Evolutionary conservation across 1,140 invertebrate species (phyloP).

Genomic region (Zaprionus kolodkinae): DNA sequence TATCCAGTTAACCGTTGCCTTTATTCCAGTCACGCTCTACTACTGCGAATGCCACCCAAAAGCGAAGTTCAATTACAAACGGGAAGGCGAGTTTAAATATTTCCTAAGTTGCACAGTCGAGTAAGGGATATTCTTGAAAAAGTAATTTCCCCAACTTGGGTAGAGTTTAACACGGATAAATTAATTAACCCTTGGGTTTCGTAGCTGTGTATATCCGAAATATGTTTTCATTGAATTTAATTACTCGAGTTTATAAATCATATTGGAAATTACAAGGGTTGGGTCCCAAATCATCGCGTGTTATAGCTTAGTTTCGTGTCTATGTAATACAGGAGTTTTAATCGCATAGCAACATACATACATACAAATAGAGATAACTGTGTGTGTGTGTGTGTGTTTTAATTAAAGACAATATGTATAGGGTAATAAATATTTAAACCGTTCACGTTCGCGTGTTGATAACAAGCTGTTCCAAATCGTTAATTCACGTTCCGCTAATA

Average conservation of each 20-base stretch:
- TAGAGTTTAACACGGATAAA: no score
- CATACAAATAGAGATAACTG: not conserved
- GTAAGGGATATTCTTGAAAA: not conserved
- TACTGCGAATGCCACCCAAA: conserved; percentile 30
- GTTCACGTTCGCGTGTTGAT: conserved; percentile 21
- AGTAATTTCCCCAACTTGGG: not conserved
- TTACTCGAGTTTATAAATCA: not conserved
- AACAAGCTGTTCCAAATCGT: conserved; percentile 36
- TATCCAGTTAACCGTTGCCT: conserved; percentile 20
- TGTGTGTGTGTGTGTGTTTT: not conserved
- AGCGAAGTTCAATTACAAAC: conserved; percentile 18
- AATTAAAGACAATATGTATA: not conserved
- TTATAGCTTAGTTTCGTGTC: not conserved
- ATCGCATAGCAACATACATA: not conserved
- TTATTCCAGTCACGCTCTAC: conserved; percentile 29
- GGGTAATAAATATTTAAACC: not conserved
- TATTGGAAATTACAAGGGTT: not conserved
- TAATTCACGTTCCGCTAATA: conserved; percentile 33
- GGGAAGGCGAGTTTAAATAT: conserved; percentile 17
- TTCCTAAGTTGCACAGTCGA: not conserved
- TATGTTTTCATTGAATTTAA: not conserved
- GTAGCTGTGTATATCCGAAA: no score
- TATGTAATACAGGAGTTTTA: not conserved
- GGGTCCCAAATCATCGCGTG: not conserved
- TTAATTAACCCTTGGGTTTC: no score